These are phyloP conservation scores for Myoxocephalus aenaeus DNA, from an alignment of 2,797 vertebrate genomes.

Conservation along the genomic window DNA sequence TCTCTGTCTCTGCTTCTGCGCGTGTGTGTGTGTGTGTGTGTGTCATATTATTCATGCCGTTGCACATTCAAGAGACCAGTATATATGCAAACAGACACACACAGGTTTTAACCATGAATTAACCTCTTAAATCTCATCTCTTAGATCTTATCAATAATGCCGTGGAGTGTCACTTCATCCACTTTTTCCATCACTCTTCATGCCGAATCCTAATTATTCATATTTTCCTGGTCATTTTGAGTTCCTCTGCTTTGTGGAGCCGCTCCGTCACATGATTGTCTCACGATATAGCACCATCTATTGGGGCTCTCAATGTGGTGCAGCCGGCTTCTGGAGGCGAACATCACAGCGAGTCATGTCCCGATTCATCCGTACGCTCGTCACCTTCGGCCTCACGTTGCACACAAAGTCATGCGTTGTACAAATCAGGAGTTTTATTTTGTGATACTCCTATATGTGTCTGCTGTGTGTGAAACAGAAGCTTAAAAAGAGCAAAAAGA, in stretches of 20 bases:
- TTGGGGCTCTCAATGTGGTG: conserved; percentile 69
- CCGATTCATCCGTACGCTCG: not conserved
- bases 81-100: conserved; percentile 33
- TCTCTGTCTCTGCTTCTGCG: conserved; percentile 23
- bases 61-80: conserved; percentile 18
- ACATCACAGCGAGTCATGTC: not conserved
- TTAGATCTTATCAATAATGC: not conserved
- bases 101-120: conserved; percentile 7
- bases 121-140: conserved; percentile 2
- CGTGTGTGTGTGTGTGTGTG: conserved; percentile 14
- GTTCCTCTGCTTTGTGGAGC: conserved; percentile 4
- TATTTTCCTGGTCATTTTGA: conserved; percentile 17
- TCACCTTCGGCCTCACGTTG: not conserved
- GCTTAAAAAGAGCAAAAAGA: not conserved
- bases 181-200: not conserved
- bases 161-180: not conserved
- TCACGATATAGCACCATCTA: conserved; percentile 81
- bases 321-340: conserved; percentile 33
- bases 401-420: not conserved
- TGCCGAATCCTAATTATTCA: not conserved
- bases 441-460: not conserved
- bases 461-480: not conserved
- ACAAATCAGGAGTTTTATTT: too few relatives aligned
- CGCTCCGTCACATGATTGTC: conserved; percentile 50
- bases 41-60: conserved; percentile 18